Base-by-base conservation (phyloP, 2,797 vertebrate species). In the Darevskia mixta region DNA sequence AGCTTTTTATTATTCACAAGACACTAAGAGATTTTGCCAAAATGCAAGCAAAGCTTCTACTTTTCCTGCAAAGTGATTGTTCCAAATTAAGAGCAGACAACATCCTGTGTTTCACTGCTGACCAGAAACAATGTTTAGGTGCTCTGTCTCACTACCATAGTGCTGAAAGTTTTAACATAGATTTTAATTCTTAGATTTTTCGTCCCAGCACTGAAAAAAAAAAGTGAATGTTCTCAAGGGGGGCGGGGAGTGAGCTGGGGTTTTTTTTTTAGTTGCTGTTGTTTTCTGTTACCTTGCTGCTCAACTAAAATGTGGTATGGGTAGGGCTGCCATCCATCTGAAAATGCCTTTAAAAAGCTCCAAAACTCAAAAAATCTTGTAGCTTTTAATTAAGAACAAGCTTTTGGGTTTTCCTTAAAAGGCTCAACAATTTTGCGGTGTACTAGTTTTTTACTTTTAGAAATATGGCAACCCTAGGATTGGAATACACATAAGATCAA, bases 1-100 rank as follows among this genome's bases (percentile, higher is more conserved):
- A 87, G n/a, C 10, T 35, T 84, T 79, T 84, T 76, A 80, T 79
- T 29, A 87, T 75, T 87, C 58, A 75, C 66, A 38, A 61, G n/a
- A 67, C 29, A 83, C 66, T 79, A 67, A 79, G 66, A 69, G 75
- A 49, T 3, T 32, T 78, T 49, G 67, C 41, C 20, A 71, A 72
- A 45, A 79, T 32, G 55, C 4, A 45, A 61, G 5, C 23, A 76
- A 76, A 3, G 79, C 38, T 4, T 1, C 0, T 71, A 49, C 80
- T 5, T 3, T 86, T 79, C 8, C 72, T 25, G n/a, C 41, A 86
- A 79, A 64, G 13, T 64, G n/a, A 23, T 43, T 64, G 29, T 43
- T 85, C 25, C 35, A 78, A 25, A 69, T 58, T 55, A 43, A 23
- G 49, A 27, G 29, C 27, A 43, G 45, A 82, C 41, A 32, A 41